Evolutionary conservation across 2,888 invertebrate species (phyloP).

Genomic region (Drosophila limbata): DNA sequence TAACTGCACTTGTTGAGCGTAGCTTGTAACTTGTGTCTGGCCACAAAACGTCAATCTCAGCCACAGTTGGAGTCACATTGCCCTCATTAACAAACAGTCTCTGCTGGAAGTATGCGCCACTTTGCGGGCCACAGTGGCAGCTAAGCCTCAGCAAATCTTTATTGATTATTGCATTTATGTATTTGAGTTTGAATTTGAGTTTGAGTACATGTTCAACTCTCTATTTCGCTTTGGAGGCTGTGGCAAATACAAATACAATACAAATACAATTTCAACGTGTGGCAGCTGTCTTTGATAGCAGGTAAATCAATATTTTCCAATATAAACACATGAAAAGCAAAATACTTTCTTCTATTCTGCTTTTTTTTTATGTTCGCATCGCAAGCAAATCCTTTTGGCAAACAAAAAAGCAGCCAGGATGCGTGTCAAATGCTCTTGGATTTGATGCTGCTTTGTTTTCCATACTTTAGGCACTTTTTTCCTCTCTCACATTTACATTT

Average conservation of each 20-base stretch:
- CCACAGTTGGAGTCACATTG: constrained; percentile 2
- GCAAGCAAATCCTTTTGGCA: constrained; percentile 55
- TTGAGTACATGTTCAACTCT: constrained; percentile 28
- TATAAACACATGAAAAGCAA: constrained; percentile 70
- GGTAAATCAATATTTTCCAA: constrained; percentile 81
- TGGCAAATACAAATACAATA: constrained; percentile 22
- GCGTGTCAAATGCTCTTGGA: constrained; percentile 53
- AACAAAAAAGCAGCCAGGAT: constrained; percentile 55
- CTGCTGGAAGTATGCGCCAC: constrained; percentile 30
- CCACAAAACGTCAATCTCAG: constrained; percentile 45
- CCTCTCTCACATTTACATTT: constrained; percentile 36
- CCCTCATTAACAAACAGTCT: constrained; percentile 40
- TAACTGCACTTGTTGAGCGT: constrained; percentile 73
- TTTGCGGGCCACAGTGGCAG: constrained; percentile 12
- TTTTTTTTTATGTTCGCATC: constrained; percentile 2
- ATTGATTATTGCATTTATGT: constrained; percentile 75
- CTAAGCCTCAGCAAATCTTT: constrained; percentile 65
- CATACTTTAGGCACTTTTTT: constrained; percentile 6
- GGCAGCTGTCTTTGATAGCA: constrained; percentile 77
- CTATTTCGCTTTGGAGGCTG: background rate
- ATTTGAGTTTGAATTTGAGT: constrained; percentile 28
- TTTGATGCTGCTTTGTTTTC: constrained; percentile 43
- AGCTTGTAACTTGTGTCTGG: constrained; percentile 39
- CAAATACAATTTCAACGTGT: constrained; percentile 35
- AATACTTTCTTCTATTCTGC: constrained; percentile 8